Conservation (phyloP, 2,797 vertebrate genomes). For the Petrocephalus schoutedeni region DNA sequence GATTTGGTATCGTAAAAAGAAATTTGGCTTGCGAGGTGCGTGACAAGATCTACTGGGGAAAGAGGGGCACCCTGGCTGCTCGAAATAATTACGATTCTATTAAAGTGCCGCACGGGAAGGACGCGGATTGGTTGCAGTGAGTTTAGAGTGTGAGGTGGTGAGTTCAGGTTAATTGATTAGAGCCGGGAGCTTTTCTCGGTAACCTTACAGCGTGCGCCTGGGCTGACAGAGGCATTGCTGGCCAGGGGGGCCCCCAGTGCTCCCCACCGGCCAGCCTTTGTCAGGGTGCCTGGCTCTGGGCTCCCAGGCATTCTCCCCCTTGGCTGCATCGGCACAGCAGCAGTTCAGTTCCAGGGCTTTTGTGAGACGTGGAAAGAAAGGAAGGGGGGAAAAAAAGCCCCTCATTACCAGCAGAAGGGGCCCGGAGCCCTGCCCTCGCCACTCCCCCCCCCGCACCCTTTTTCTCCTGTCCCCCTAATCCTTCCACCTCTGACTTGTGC, state of each 20-base stretch:
- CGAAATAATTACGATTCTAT: neutral
- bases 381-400: neutral
- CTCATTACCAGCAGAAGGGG: conserved; percentile 22
- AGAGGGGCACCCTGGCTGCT: neutral
- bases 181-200: neutral
- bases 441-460: neutral
- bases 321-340: neutral
- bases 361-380: conserved; percentile 6
- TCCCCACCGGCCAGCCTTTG: neutral
- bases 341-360: neutral
- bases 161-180: neutral
- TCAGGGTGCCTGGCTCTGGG: neutral
- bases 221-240: neutral
- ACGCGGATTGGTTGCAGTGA: neutral
- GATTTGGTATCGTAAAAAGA: neutral
- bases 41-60: neutral
- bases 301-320: neutral
- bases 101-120: neutral
- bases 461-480: neutral
- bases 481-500: conserved; percentile 17
- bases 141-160: neutral
- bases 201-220: neutral
- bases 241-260: neutral
- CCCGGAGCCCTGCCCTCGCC: neutral
- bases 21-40: neutral